A percentile compares a stretch with the other conserved stretches of the same genome.
Conservation (phyloP, 1,140 invertebrate species). For the Cheumatopsyche charites region DNA sequence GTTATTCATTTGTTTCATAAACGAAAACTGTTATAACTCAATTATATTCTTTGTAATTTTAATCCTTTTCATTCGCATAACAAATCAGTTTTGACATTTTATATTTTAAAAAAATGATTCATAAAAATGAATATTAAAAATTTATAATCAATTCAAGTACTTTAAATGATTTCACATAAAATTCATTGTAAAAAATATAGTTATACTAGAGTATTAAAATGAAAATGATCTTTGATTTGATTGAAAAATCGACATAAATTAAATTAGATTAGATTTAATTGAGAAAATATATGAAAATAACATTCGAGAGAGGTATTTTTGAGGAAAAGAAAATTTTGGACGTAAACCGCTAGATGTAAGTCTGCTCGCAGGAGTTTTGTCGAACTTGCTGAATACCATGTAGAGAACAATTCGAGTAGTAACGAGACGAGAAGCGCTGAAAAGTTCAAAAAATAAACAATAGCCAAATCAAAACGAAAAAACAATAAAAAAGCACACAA, state of each 20-base stretch:
- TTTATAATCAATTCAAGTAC: neutral
- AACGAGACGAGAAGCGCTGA: constrained; percentile 74
- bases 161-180: too few relatives aligned
- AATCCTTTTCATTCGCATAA: too few relatives aligned
- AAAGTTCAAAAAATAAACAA: constrained; percentile 51
- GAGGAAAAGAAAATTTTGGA: constrained; percentile 13
- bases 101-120: constrained; percentile 1
- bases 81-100: neutral
- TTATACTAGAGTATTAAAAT: too few relatives aligned
- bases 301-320: constrained; percentile 8
- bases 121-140: neutral
- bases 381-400: constrained; percentile 69
- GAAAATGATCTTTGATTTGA: too few relatives aligned
- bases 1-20: too few relatives aligned
- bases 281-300: neutral
- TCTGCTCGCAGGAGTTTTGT: constrained; percentile 78
- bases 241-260: too few relatives aligned
- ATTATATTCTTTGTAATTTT: too few relatives aligned
- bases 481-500: constrained; percentile 2
- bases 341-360: constrained; percentile 70
- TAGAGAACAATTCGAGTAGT: constrained; percentile 72
- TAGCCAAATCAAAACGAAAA: constrained; percentile 23
- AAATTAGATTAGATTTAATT: too few relatives aligned
- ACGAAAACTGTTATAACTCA: too few relatives aligned
- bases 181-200: too few relatives aligned